phyloP scores from a whole-genome alignment of 2,888 invertebrate genomes.

The Yponomeuta plumbellus region DNA sequence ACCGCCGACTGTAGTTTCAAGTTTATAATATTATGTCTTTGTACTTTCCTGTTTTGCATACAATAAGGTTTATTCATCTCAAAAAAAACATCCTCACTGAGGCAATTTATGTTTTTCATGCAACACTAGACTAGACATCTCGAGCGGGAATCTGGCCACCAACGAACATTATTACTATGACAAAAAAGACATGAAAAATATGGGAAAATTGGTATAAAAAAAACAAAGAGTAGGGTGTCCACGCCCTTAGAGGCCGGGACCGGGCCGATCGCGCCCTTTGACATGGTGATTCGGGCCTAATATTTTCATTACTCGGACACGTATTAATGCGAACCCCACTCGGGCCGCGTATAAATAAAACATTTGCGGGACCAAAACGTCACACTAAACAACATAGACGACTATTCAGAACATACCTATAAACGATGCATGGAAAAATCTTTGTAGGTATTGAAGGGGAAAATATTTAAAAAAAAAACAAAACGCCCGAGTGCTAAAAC shows the following conservation, averaged over 20 bases:
- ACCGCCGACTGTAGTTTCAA: too few species aligned
- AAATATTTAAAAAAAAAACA: too few species aligned
- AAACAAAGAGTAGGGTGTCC: conserved; percentile 33
- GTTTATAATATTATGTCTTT: too few species aligned
- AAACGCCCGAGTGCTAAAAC: too few species aligned
- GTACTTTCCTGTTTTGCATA: too few species aligned
- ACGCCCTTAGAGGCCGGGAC: conserved; percentile 30
- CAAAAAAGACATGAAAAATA: background rate
- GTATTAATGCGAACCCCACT: conserved; percentile 31
- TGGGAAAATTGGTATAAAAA: background rate
- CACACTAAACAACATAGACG: conserved; percentile 43
- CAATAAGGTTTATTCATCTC: too few species aligned
- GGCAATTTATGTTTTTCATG: too few species aligned
- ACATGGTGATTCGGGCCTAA: conserved; percentile 54
- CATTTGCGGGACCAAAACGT: conserved; percentile 36
- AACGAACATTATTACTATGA: too few species aligned
- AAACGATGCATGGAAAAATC: background rate
- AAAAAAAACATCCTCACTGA: too few species aligned
- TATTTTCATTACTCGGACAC: conserved; percentile 36
- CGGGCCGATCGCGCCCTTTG: conserved; percentile 45
- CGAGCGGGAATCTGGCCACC: too few species aligned
- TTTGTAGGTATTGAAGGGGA: background rate
- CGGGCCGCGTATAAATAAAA: conserved; percentile 42
- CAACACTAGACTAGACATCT: too few species aligned
- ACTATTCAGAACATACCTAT: conserved; percentile 18